Base-by-base conservation (phyloP, 2,113 vertebrate genomes). In the Miniopterus natalensis region DNA sequence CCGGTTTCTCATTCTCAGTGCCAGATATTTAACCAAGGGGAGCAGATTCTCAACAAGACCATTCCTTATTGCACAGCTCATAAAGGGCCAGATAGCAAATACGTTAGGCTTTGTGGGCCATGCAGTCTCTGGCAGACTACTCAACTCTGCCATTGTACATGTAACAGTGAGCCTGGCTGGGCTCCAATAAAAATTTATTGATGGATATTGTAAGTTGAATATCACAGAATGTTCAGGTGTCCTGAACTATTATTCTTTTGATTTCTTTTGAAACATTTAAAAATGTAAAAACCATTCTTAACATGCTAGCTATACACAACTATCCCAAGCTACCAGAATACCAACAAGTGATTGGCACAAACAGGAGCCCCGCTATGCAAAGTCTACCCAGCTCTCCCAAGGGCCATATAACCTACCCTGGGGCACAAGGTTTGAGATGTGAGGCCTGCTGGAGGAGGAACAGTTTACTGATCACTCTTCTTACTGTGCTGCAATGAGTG, bases 261-360 rank as follows among this genome's bases (percentile, higher is more conserved):
- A 75, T 40, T 71, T 92, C 81, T 93, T 45, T 47, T 42, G n/a
- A n/a, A n/a, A n/a, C 59, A 63, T 47, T 78, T 29, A 63, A 88
- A 92, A 93, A 45, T 63, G n/a, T 66, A 51, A 77, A 92, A 87
- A 55, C 7, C 4, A 42, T 31, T 61, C 74, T 70, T 77, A 36
- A 40, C 23, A 42, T 25, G 53, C 20, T 77, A 61, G 21, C n/a
- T 49, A 20, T 31, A 27, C 23, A 31, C 79, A 96, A 53, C 29
- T 36, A 83, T 65, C 11, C 36, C 45, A 84, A 87, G 17, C 74
- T 87, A 7, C n/a, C 45, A 74, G 80, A 84, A 70, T 73, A 49
- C 17, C 59, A 87, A 70, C 45, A 87, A 65, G 20, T 1, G 1
- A 70, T 1, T 21, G 18, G 18, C 4, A 78, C 15, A 61, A 29